A percentile compares a stretch with the other conserved stretches of the same genome.
Evolutionary conservation across 2,113 vertebrate genomes (phyloP).

Genomic region (Copsychus sechellarum): DNA sequence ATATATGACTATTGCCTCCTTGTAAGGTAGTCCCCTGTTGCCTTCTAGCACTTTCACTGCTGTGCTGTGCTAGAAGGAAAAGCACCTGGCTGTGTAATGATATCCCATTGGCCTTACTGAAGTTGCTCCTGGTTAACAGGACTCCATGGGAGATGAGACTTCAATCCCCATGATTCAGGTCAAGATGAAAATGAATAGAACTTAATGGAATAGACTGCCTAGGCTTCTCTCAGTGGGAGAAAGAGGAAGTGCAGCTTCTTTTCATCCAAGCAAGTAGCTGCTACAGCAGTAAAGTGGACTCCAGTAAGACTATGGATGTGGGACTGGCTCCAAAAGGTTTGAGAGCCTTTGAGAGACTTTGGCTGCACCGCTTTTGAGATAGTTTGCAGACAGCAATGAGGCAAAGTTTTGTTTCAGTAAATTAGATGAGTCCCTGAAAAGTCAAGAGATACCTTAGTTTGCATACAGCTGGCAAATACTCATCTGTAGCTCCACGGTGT

Average conservation of each 20-base stretch:
- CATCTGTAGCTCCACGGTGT: rapidly evolving
- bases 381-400: background rate
- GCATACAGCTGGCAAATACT: background rate
- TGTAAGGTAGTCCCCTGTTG: background rate
- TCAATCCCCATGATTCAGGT: background rate
- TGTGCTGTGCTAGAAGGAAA: background rate
- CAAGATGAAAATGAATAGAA: background rate
- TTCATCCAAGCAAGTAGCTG: background rate
- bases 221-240: background rate
- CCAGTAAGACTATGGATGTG: background rate
- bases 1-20: background rate
- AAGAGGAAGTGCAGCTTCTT: background rate
- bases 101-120: background rate
- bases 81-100: background rate
- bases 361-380: background rate
- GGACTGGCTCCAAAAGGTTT: background rate
- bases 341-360: background rate
- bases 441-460: background rate
- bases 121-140: background rate
- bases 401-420: background rate
- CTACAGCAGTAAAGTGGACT: background rate
- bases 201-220: background rate
- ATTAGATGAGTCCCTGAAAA: background rate
- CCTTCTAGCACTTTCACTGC: background rate
- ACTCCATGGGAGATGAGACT: background rate